Evolutionary conservation across 2,797 vertebrate species (phyloP), one percentile per base, ranked within the genome.

Genomic region (Hyperoplus lanceolatus): DNA sequence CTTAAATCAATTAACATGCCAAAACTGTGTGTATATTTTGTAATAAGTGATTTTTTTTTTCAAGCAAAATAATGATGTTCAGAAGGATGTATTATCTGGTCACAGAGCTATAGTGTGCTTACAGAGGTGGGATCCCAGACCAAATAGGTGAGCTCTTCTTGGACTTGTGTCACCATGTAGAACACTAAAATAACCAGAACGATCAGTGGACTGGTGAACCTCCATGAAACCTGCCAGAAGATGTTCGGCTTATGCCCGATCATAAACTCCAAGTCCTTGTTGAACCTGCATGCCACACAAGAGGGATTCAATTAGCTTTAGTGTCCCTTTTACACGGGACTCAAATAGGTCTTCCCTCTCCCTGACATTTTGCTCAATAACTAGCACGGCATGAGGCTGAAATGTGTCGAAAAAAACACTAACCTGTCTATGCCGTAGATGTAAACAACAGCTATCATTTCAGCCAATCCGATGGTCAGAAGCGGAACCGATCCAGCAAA

Each of bases 401-500:
- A 29, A 29, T 29, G 29, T 29, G 29, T 29, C 36, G 6, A 8
- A 16, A 8, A n/a, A 6, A n/a, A 29, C 14, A 69, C 76, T 38
- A 18, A 94, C 93, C 93, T 94, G 80, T 94, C 93, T 15, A 94
- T 82, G 46, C 98, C 98, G 0, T 99, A 99, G 70, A 99, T 79
- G 79, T 99, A 97, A 75, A 95, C 92, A 0, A 99, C 95, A 0
- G 96, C 70, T 43, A 97, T 93, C 96, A 97, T 96, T 92, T 99
- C 97, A 74, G 92, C 96, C 80, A 99, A 95, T n/a, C 96, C 97
- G 6, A 97, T 96, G 62, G 96, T 86, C n/a, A 99, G 93, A 66
- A 99, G 91, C 1, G 98, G 97, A 68, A 99, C 95, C 9, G 98
- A 99, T 66, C 97, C 97, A 3, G 97, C 97, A 62, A 97, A 99